Evolutionary conservation across 2,113 vertebrate species (phyloP).

Genomic region (Glaucidium brasilianum): DNA sequence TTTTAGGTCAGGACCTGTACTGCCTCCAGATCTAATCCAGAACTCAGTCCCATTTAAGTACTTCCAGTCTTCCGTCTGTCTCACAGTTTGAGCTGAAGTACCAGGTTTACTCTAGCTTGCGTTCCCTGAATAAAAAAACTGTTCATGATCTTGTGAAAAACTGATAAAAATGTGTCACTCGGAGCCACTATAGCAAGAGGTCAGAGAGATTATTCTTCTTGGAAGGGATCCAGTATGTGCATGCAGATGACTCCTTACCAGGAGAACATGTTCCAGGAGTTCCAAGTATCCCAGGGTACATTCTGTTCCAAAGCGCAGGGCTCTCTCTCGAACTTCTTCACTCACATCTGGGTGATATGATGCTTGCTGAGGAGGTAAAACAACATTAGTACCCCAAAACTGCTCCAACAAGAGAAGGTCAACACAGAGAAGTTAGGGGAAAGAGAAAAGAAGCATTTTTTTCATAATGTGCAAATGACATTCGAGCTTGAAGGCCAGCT

Average conservation of each 20-base stretch:
- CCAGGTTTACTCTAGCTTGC: background rate
- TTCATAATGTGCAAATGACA: background rate
- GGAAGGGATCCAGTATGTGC: rapidly evolving
- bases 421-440: background rate
- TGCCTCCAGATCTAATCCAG: background rate
- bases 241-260: conserved; percentile 72
- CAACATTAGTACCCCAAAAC: background rate
- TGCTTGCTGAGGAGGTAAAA: conserved; percentile 83
- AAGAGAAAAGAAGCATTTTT: background rate
- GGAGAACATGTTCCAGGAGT: conserved; percentile 92
- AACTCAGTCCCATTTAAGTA: background rate
- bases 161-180: background rate
- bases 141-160: background rate
- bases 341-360: conserved; percentile 88
- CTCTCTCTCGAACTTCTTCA: conserved; percentile 82
- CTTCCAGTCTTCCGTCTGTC: background rate
- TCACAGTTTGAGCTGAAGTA: background rate
- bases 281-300: conserved; percentile 91
- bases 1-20: background rate
- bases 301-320: conserved; percentile 86
- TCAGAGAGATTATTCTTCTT: background rate
- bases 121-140: background rate
- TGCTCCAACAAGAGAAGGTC: background rate
- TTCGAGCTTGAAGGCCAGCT: background rate
- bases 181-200: background rate